A percentile compares a stretch with the other conserved stretches of the same genome.
Evolutionary conservation across 2,113 vertebrate species (phyloP).

Genomic region (Scalopus aquaticus): DNA sequence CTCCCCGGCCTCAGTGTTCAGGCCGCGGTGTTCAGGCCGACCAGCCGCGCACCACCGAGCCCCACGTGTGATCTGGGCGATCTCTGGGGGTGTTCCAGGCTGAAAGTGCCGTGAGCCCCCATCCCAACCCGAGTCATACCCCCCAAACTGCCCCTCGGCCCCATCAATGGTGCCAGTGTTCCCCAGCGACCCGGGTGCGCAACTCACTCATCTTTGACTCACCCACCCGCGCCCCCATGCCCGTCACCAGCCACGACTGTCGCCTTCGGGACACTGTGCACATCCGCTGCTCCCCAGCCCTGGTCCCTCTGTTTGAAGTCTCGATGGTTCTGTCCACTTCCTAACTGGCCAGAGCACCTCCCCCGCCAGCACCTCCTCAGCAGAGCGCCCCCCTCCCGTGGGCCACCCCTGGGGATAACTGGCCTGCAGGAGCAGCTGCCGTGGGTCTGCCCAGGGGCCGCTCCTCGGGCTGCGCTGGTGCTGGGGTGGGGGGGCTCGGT

Average conservation of each 20-base stretch:
- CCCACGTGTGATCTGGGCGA: not conserved
- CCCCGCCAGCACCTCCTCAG: not conserved
- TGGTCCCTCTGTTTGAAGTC: not conserved
- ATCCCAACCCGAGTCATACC: not conserved
- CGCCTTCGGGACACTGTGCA: not conserved
- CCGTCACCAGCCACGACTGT: not conserved
- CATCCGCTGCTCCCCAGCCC: not conserved
- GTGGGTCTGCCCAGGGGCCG: no score
- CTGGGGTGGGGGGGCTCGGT: not conserved
- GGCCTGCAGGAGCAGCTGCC: no score
- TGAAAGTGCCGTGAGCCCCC: not conserved
- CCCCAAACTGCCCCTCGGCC: not conserved
- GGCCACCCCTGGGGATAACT: rapidly evolving
- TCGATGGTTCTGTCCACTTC: not conserved
- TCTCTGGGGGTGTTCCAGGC: not conserved
- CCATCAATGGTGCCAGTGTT: slow-evolving; percentile 61
- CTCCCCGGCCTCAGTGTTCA: not conserved
- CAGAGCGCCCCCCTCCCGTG: no score
- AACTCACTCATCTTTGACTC: slow-evolving; percentile 61
- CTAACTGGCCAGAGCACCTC: not conserved
- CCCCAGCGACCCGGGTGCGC: slow-evolving; percentile 36
- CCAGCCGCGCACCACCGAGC: not conserved
- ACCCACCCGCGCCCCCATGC: not conserved
- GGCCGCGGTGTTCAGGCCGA: rapidly evolving
- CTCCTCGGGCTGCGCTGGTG: not conserved